Conservation (phyloP, 2,888 invertebrate species). For the Listrodromus nycthemerus region DNA sequence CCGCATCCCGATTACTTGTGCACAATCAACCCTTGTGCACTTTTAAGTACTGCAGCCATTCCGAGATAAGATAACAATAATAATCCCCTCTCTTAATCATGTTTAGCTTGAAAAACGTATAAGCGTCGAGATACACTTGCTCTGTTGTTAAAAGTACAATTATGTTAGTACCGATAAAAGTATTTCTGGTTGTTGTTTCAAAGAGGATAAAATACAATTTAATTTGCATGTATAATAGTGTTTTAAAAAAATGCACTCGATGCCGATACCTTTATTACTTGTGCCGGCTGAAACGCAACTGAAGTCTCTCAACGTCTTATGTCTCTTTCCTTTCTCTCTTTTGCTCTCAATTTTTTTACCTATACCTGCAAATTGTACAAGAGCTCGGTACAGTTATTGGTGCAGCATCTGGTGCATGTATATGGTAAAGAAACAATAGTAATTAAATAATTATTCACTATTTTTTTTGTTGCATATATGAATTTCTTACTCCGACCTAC, state of each 20-base stretch:
- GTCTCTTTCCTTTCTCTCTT: constrained; percentile 86
- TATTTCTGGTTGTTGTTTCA: neutral
- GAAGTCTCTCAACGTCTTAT: constrained; percentile 88
- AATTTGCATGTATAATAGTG: constrained; percentile 22
- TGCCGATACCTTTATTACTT: constrained; percentile 84
- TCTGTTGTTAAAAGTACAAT: neutral
- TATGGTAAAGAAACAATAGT: constrained; percentile 9
- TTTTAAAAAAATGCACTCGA: constrained; percentile 77
- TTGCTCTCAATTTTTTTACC: constrained; percentile 85
- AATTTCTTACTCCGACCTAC: neutral
- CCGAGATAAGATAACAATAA: neutral
- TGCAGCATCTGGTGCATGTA: neutral
- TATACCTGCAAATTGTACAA: constrained; percentile 84
- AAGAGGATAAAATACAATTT: constrained; percentile 18
- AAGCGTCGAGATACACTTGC: neutral
- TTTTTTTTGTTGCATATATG: neutral
- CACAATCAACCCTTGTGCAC: neutral
- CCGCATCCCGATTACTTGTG: neutral
- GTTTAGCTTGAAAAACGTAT: neutral
- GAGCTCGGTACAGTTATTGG: constrained; percentile 64
- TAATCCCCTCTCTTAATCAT: neutral
- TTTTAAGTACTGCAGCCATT: neutral
- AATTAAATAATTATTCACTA: neutral
- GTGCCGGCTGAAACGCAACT: constrained; percentile 86
- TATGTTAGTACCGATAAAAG: constrained; percentile 22